Evolutionary conservation across 2,113 vertebrate species (phyloP).

Genomic region (Rhinichthys klamathensis): DNA sequence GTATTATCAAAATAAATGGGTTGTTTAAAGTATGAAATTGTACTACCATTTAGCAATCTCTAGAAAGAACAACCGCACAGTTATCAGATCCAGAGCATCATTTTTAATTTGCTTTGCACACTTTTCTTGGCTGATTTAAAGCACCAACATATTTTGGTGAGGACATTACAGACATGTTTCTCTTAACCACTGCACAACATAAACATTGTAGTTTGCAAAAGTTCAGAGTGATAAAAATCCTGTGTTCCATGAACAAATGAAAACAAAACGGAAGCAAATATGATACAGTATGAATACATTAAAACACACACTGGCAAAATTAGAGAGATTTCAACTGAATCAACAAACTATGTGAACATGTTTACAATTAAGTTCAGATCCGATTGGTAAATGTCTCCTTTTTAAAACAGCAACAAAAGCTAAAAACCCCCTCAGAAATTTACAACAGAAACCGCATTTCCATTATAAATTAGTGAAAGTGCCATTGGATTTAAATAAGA

Average conservation of each 20-base stretch:
- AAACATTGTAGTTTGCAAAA: constrained; percentile 61
- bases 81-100: constrained; percentile 54
- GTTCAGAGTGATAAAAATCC: constrained; percentile 49
- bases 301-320: constrained; percentile 50
- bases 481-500: constrained; percentile 44
- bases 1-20: not conserved
- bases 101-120: constrained; percentile 74
- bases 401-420: constrained; percentile 40
- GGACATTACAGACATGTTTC: constrained; percentile 58
- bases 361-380: constrained; percentile 41
- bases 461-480: constrained; percentile 53
- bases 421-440: constrained; percentile 52
- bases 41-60: not conserved
- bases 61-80: not conserved
- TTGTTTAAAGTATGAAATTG: not conserved
- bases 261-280: constrained; percentile 62
- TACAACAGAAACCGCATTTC: constrained; percentile 43
- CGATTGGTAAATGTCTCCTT: constrained; percentile 40
- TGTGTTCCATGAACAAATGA: constrained; percentile 57
- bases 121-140: constrained; percentile 68
- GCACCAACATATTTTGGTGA: constrained; percentile 64
- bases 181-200: constrained; percentile 63
- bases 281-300: constrained; percentile 56
- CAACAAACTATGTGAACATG: constrained; percentile 48
- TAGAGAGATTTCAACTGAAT: constrained; percentile 51